These are phyloP conservation scores for Calephelis virginiensis DNA, from an alignment of 1,140 invertebrate genomes.

Conservation along the genomic window DNA sequence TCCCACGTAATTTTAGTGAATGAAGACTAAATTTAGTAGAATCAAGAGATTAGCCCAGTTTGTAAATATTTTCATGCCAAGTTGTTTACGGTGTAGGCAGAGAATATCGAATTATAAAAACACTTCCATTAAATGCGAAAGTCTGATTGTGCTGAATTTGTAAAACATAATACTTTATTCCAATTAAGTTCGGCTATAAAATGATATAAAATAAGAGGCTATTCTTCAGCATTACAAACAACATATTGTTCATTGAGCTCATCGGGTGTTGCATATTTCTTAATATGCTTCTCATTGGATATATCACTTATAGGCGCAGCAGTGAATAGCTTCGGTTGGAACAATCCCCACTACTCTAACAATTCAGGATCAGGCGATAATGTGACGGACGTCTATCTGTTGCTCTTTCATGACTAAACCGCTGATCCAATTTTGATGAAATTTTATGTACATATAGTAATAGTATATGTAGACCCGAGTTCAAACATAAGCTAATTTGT, in stretches of 20 bases:
- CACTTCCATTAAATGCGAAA: too few relatives aligned
- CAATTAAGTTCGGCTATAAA: constrained; percentile 84
- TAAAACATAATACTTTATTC: constrained; percentile 92
- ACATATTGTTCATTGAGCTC: constrained; percentile 90
- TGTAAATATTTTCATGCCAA: too few relatives aligned
- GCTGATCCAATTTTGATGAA: too few relatives aligned
- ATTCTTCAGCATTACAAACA: constrained; percentile 83
- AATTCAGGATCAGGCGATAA: constrained; percentile 97
- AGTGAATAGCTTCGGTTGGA: constrained; percentile 95
- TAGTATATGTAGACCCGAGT: too few relatives aligned
- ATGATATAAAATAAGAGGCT: constrained; percentile 90
- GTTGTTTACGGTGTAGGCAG: too few relatives aligned
- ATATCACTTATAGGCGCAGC: constrained; percentile 79
- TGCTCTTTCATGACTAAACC: too few relatives aligned
- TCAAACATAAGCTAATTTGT: too few relatives aligned
- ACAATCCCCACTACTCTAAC: constrained; percentile 91
- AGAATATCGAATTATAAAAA: too few relatives aligned
- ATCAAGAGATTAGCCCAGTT: too few relatives aligned
- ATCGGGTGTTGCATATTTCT: constrained; percentile 90
- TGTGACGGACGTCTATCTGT: constrained; percentile 78
- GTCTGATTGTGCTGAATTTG: constrained; percentile 82
- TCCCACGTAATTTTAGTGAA: too few relatives aligned
- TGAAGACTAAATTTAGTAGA: too few relatives aligned
- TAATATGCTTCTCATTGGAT: constrained; percentile 77
- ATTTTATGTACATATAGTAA: too few relatives aligned